These are phyloP conservation scores for Sebastes itinus DNA, from an alignment of 2,797 vertebrate species.

Conservation along the genomic window DNA sequence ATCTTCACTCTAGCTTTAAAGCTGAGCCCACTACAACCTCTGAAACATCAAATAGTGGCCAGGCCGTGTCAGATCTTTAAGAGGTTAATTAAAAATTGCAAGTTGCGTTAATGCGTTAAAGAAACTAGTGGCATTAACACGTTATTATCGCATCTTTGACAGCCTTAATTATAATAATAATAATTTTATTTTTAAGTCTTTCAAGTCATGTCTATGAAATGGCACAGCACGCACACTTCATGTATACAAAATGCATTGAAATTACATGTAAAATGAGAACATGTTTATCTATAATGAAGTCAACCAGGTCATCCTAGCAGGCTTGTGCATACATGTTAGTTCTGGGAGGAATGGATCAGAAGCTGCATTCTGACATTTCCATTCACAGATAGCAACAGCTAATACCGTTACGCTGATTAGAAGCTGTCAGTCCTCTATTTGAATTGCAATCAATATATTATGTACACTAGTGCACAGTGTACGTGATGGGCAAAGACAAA, in stretches of 20 bases:
- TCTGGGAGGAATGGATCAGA: slow-evolving; percentile 32
- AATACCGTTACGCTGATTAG: slow-evolving; percentile 79
- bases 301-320: slow-evolving; percentile 11
- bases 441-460: slow-evolving; percentile 78
- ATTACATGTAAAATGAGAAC: slow-evolving; percentile 3
- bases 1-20: no score
- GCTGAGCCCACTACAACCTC: no score
- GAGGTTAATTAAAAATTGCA: not conserved
- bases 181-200: not conserved
- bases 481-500: slow-evolving; percentile 49
- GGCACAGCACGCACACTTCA: not conserved
- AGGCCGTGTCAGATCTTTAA: no score
- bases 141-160: not conserved
- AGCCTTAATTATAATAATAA: not conserved
- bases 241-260: not conserved
- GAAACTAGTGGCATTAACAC: not conserved
- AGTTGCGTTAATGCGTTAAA: not conserved
- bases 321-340: slow-evolving; percentile 20
- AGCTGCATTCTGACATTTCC: slow-evolving; percentile 75
- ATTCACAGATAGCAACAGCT: slow-evolving; percentile 82
- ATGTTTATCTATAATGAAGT: slow-evolving; percentile 20
- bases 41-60: no score
- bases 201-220: not conserved
- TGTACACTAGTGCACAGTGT: slow-evolving; percentile 53
- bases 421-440: slow-evolving; percentile 79